Conservation (phyloP, 2,888 invertebrate genomes). For the Agriopis leucophaearia region DNA sequence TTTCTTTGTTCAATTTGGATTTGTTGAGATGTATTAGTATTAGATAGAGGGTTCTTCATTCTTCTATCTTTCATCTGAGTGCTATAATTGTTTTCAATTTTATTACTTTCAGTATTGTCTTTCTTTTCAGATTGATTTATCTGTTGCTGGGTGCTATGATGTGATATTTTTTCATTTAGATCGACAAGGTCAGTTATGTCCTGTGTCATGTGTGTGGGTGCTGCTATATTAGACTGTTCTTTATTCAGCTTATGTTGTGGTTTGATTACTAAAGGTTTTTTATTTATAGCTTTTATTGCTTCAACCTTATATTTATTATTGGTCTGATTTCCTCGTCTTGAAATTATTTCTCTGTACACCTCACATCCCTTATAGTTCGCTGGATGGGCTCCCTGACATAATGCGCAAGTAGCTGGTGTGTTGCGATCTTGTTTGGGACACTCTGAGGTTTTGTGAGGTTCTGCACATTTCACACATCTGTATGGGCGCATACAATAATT, state of each 20-base stretch:
- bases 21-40: no score
- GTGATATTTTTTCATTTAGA: no score
- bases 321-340: background rate
- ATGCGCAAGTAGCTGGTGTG: constrained; percentile 31
- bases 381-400: constrained; percentile 37
- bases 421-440: background rate
- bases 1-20: no score
- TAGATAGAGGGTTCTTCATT: no score
- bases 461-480: background rate
- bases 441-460: background rate
- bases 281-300: background rate
- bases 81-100: no score
- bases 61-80: no score
- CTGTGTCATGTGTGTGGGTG: no score
- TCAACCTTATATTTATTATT: background rate
- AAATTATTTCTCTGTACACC: constrained; percentile 14
- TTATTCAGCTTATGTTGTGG: constrained; percentile 5
- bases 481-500: background rate
- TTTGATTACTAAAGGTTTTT: background rate
- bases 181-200: no score
- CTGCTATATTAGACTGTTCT: background rate
- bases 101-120: no score
- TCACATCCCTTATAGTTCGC: constrained; percentile 32
- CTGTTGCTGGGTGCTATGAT: no score
- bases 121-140: no score